These are phyloP conservation scores for Anodontia alba DNA, from an alignment of 2,888 invertebrate species.

Conservation along the genomic window DNA sequence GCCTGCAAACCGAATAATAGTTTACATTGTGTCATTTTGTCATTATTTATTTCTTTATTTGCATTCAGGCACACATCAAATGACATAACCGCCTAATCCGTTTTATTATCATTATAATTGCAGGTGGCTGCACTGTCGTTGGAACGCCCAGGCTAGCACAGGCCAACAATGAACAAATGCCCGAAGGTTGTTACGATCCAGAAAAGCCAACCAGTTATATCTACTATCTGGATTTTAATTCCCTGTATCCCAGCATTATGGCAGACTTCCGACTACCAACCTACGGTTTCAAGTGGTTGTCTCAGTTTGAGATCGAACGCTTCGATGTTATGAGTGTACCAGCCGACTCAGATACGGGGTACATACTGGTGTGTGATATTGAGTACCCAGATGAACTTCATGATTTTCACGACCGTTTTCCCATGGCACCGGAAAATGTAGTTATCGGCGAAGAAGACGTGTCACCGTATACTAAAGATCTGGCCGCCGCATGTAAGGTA, in stretches of 20 bases:
- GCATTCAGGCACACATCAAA: too few species aligned
- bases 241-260: too few species aligned
- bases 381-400: constrained; percentile 6
- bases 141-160: too few species aligned
- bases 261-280: constrained; percentile 2
- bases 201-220: too few species aligned
- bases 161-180: constrained; percentile 23
- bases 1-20: too few species aligned
- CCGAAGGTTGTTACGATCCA: background rate
- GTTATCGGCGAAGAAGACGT: background rate
- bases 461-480: background rate
- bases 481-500: constrained; percentile 4
- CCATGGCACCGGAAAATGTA: constrained; percentile 19
- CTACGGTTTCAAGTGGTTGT: constrained; percentile 16
- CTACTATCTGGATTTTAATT: too few species aligned
- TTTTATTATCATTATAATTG: too few species aligned
- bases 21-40: too few species aligned
- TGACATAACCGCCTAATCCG: too few species aligned
- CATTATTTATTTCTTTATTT: too few species aligned
- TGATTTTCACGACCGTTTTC: constrained; percentile 19
- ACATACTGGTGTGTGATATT: too few species aligned
- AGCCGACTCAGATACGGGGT: constrained; percentile 13
- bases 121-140: too few species aligned
- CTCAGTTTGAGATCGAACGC: constrained; percentile 21
- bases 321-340: constrained; percentile 9